Base-by-base conservation (phyloP, 53 echinoderm and acorn worm species). In the Luidia sarsii region DNA sequence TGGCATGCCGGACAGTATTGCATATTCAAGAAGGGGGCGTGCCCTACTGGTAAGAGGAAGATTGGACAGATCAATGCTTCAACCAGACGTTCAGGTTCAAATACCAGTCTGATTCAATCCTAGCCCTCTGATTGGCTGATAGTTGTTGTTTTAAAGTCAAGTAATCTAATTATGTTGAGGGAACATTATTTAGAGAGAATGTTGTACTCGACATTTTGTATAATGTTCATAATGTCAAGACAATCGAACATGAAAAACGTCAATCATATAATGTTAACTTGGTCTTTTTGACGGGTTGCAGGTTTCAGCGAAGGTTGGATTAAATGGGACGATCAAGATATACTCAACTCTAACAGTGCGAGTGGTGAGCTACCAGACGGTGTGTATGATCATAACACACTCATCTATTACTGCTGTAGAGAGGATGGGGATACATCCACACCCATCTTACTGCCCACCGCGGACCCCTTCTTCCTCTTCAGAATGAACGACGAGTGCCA, bases 1-100 rank as follows among this genome's bases (percentile, higher is more conserved):
- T 94, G 87, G 84, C 86, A 64, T 7, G 46, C 67, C 15, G 94
- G 94, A 9, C 73, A 87, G 33, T 94, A 94, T 61, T 94, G 94
- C 62, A 85, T 94, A 14, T 75, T 90, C 52, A 88, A 94, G 55
- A 90, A 87, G 48, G 94, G 94, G 6, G 14, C 38, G 33, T 57
- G 48, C 38, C 85, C 88, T 31, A 62, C 81, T 14, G 59, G 70
- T 70, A 22, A 70, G 70, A 13, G 31, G 19, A 28, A 29, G 0
- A 28, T 16, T 48, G 16, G 19, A 14, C 24, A 36, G 11, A n/a
- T n/a, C n/a, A n/a, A n/a, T n/a, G n/a, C n/a, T n/a, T n/a, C n/a
- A n/a, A n/a, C n/a, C n/a, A 53, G 20, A 24, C 20, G 20, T 53
- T 53, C 19, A 24, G 4, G 50, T 20, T 2, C 20, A 20, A 53